Evolutionary conservation across 2,797 vertebrate species (phyloP).

Genomic region (Muraenolepis orangiensis): DNA sequence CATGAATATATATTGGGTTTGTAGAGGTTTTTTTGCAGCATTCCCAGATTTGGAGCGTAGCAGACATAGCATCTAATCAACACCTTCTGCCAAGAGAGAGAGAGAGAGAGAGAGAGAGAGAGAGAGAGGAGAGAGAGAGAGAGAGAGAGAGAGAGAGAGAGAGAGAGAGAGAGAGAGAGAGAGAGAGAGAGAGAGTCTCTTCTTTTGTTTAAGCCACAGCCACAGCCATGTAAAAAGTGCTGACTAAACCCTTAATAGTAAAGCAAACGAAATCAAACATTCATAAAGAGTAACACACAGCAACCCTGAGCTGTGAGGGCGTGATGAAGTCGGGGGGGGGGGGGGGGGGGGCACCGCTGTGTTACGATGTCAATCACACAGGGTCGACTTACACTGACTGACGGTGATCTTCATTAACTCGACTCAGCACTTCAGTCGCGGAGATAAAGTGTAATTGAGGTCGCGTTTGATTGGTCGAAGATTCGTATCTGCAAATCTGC

Average conservation of each 20-base stretch:
- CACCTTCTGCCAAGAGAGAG: conserved; percentile 68
- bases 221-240: conserved; percentile 40
- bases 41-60: conserved; percentile 68
- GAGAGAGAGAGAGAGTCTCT: no score
- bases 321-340: conserved; percentile 50
- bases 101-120: no score
- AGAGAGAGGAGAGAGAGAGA: no score
- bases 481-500: no score
- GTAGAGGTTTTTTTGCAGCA: conserved; percentile 43
- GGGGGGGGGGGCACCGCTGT: no score
- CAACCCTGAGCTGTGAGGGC: conserved; percentile 31
- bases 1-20: conserved; percentile 79
- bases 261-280: no score
- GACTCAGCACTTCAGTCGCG: conserved; percentile 45
- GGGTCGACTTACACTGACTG: conserved; percentile 37
- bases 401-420: conserved; percentile 65
- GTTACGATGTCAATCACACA: conserved; percentile 24
- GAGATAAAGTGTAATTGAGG: conserved; percentile 70
- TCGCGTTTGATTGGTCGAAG: conserved; percentile 62
- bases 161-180: no score
- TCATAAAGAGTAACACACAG: conserved; percentile 29
- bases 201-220: conserved; percentile 50
- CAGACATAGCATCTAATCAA: conserved; percentile 73
- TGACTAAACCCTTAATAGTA: conserved; percentile 51
- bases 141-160: no score